phyloP scores from a whole-genome alignment of 2,888 invertebrate species.

The Xanthia icteritia region DNA sequence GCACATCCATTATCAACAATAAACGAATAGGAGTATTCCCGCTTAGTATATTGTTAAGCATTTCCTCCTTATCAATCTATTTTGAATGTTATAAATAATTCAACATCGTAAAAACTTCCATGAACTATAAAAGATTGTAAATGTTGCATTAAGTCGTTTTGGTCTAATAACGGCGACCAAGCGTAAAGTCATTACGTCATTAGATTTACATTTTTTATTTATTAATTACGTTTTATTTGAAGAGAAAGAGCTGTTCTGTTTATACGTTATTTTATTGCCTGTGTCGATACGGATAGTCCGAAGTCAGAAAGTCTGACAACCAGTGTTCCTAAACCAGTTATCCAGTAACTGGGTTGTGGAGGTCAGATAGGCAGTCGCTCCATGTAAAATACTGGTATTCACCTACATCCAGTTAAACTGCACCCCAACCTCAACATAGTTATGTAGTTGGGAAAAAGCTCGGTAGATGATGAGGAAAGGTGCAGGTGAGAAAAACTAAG shows the following conservation, averaged over 20 bases:
- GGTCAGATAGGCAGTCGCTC: too few species aligned
- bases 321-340: neutral
- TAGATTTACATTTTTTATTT: slow-evolving; percentile 20
- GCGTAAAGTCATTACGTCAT: slow-evolving; percentile 17
- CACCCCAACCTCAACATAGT: too few species aligned
- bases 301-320: neutral
- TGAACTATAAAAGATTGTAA: neutral
- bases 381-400: too few species aligned
- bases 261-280: neutral
- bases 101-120: slow-evolving; percentile 3
- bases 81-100: slow-evolving; percentile 28
- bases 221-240: slow-evolving; percentile 24
- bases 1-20: slow-evolving; percentile 9
- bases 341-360: too few species aligned
- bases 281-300: neutral
- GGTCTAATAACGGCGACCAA: neutral
- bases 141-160: slow-evolving; percentile 13
- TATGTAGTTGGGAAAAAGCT: too few species aligned
- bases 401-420: too few species aligned
- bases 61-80: slow-evolving; percentile 9
- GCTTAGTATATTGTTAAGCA: neutral
- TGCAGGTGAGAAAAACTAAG: too few species aligned
- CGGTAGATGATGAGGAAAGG: too few species aligned
- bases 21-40: slow-evolving; percentile 1
- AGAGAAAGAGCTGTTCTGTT: neutral